Conservation (phyloP, 2,113 vertebrate species). For the Ceuthmochares aereus region DNA sequence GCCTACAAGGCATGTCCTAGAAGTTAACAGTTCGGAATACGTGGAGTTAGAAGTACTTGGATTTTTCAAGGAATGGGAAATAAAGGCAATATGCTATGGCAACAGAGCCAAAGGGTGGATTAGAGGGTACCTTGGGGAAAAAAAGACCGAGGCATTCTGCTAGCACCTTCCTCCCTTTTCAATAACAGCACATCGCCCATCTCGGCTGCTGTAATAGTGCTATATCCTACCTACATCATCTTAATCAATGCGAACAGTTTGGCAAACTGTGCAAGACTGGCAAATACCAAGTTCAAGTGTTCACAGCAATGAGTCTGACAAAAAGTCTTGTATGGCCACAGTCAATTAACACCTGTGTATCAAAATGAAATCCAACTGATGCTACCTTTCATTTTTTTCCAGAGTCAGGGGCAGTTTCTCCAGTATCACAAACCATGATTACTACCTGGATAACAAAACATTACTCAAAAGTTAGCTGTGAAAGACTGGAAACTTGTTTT, state of each 20-base stretch:
- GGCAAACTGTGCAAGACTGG: background rate
- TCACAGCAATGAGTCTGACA: rapidly evolving
- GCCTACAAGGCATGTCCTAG: rapidly evolving
- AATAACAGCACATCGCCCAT: rapidly evolving
- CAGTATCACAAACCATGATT: background rate
- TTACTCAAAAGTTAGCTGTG: background rate
- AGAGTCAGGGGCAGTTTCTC: background rate
- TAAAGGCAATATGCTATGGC: background rate
- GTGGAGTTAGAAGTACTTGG: rapidly evolving
- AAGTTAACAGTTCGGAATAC: background rate
- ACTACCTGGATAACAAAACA: background rate
- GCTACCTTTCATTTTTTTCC: background rate
- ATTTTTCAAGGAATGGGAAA: background rate
- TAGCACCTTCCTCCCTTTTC: background rate
- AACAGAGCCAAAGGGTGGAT: background rate
- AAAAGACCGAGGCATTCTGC: background rate
- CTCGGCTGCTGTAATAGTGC: rapidly evolving
- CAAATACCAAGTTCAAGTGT: background rate
- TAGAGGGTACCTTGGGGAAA: background rate
- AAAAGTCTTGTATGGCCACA: background rate
- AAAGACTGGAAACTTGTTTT: background rate
- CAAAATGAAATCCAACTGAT: background rate
- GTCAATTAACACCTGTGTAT: background rate
- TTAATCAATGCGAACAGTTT: rapidly evolving
- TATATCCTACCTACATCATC: background rate